These are phyloP conservation scores for Emydocephalus ijimae DNA, from an alignment of 2,113 vertebrate genomes.

Conservation along the genomic window DNA sequence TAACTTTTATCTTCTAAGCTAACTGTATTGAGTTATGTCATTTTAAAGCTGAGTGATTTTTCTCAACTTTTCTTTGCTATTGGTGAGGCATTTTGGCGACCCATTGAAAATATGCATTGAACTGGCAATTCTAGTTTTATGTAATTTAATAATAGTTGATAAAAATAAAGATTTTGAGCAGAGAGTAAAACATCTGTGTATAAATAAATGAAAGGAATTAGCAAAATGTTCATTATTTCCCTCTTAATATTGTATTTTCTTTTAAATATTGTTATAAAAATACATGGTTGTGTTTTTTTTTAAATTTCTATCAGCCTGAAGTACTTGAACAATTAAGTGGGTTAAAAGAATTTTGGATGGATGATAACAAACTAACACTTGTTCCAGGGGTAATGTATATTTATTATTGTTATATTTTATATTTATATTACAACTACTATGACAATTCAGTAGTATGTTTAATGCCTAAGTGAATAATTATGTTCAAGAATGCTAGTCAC, in stretches of 20 bases:
- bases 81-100: background rate
- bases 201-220: background rate
- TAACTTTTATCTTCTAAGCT: constrained; percentile 10
- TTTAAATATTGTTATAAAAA: background rate
- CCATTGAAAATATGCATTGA: background rate
- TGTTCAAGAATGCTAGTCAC: background rate
- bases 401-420: background rate
- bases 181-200: background rate
- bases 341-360: constrained; percentile 97
- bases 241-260: background rate
- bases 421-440: background rate
- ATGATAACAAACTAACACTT: constrained; percentile 93
- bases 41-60: background rate
- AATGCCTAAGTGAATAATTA: background rate
- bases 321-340: constrained; percentile 93
- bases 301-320: constrained; percentile 83
- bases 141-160: background rate
- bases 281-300: background rate
- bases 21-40: constrained; percentile 1
- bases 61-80: constrained; percentile 3
- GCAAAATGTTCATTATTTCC: background rate
- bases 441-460: background rate
- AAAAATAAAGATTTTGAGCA: background rate
- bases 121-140: background rate
- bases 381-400: constrained; percentile 87